Conservation (phyloP, 2,888 invertebrate species). For the Nematopogon swammerdamellus region DNA sequence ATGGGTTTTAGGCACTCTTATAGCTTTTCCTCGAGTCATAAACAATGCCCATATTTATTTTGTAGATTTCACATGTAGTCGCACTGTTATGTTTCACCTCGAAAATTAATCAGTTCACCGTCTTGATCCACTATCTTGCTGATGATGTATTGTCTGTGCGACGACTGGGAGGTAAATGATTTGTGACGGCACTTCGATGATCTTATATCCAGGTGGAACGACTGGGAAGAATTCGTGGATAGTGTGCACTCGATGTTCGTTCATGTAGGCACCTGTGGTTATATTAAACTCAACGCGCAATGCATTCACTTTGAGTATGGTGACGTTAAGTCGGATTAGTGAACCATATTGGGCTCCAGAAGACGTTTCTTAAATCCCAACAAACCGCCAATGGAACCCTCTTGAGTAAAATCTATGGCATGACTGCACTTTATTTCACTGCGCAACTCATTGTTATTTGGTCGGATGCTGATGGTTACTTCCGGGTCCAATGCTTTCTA, state of each 20-base stretch:
- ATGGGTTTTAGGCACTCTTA: constrained; percentile 7
- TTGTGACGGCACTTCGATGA: neutral
- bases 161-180: neutral
- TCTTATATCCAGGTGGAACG: constrained; percentile 3
- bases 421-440: too few relatives aligned
- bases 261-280: too few relatives aligned
- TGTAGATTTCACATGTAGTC: neutral
- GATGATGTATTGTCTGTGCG: constrained; percentile 6
- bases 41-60: neutral
- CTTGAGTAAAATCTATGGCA: too few relatives aligned
- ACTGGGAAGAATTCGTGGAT: constrained; percentile 6
- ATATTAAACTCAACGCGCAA: too few relatives aligned
- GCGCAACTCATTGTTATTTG: too few relatives aligned
- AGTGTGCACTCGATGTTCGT: constrained; percentile 1
- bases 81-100: neutral
- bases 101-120: neutral
- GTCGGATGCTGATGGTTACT: too few relatives aligned
- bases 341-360: too few relatives aligned
- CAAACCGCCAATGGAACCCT: too few relatives aligned
- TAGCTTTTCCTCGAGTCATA: constrained; percentile 13
- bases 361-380: too few relatives aligned
- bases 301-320: too few relatives aligned
- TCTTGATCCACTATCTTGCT: constrained; percentile 1
- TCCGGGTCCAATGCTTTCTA: too few relatives aligned
- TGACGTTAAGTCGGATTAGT: too few relatives aligned